Evolutionary conservation across 92 coral and sea anemone genomes (phyloP).

Genomic region (Epizoanthus ramosus): DNA sequence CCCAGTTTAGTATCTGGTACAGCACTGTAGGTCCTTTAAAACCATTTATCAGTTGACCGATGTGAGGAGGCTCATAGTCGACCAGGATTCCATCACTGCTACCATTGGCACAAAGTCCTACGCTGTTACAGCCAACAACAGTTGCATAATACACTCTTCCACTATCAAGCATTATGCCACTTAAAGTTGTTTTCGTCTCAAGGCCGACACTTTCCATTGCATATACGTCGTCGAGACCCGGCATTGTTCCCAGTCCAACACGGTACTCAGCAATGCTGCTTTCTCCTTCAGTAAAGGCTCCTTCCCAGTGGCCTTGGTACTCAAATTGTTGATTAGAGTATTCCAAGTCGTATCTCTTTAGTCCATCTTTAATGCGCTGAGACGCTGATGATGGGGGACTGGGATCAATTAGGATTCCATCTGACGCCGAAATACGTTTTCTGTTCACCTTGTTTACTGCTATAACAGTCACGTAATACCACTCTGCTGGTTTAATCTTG

Average conservation of each 20-base stretch:
- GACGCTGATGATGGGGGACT: constrained; percentile 84
- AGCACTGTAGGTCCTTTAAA: constrained; percentile 73
- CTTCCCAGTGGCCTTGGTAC: constrained; percentile 94
- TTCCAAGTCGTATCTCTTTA: constrained; percentile 68
- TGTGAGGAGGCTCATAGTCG: constrained; percentile 88
- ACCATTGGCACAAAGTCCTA: constrained; percentile 89
- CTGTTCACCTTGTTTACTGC: constrained; percentile 81
- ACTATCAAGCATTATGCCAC: constrained; percentile 72
- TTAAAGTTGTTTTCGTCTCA: constrained; percentile 61
- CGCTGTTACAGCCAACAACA: constrained; percentile 91
- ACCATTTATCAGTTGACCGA: constrained; percentile 84
- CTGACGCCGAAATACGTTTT: constrained; percentile 69
- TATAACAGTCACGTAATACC: constrained; percentile 91
- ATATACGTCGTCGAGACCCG: constrained; percentile 69
- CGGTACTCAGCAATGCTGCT: constrained; percentile 85
- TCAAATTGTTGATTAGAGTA: constrained; percentile 74
- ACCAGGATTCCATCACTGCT: constrained; percentile 95
- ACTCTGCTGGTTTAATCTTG: constrained; percentile 58
- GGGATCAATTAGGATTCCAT: constrained; percentile 88
- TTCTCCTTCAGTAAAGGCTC: constrained; percentile 92
- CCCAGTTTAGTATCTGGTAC: constrained; percentile 86
- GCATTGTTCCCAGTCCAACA: constrained; percentile 82
- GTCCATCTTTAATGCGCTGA: constrained; percentile 85
- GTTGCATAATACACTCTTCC: constrained; percentile 82
- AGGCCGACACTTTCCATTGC: constrained; percentile 63